Evolutionary conservation across 2,113 vertebrate genomes (phyloP), one percentile per base, ranked within the genome.

Genomic region (Saguinus midas): DNA sequence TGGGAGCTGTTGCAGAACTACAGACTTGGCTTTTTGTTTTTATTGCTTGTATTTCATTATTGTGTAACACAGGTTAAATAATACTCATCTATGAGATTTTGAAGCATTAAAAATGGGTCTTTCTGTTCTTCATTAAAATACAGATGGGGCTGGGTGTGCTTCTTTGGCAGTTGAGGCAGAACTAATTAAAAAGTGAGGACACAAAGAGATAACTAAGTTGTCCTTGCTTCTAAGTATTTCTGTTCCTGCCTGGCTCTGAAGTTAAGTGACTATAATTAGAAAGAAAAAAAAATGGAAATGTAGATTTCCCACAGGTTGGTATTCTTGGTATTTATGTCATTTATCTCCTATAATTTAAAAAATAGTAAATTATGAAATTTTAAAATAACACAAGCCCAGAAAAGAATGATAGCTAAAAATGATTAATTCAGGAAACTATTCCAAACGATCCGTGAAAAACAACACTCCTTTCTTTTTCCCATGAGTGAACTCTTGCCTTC

Each of bases 301-400:
- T 95, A 90, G 92, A 93, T 95, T 96, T 97, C 94, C 58, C 87
- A 92, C 84, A 92, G 40, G 76, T 96, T 96, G 94, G 96, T 95
- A 97, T 97, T 97, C 95, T 86, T 92, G 96, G 90, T 92, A 97
- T 98, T 96, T 96, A 88, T 94, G 52, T 86, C 84, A 87, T 96
- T 96, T 97, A 97, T 96, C 94, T 97, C 35, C 66, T 97, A 70
- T 87, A 97, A 96, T 93, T 95, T 12, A 80, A 96, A 97, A 97
- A 96, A 95, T 58, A 90, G 58, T 96, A 96, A 97, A 82, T 97
- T 96, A 97, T 97, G 95, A 97, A 95, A 94, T 97, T 92, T 94
- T 98, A 96, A 97, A 97, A 97, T 96, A 97, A 97, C 95, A 96
- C 66, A 91, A 96, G 48, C 52, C 76, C 76, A 95, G 66, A 57